Evolutionary conservation across 2,797 vertebrate species (phyloP).

Genomic region (Lepilemur septentrionalis): DNA sequence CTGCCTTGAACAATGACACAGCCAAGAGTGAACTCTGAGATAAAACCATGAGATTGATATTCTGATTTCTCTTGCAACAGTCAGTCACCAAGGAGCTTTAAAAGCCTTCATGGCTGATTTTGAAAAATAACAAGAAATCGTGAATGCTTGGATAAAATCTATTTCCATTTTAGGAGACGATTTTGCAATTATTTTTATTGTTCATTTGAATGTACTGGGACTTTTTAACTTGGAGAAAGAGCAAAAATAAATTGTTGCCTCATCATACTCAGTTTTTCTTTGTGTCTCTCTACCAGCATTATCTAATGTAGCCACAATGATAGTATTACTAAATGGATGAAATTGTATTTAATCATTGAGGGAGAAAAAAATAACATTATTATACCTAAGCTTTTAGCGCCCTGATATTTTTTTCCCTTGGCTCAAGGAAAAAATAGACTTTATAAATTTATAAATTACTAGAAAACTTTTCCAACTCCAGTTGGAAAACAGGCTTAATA

Average conservation of each 20-base stretch:
- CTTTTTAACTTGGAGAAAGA: constrained; percentile 66
- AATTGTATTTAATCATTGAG: constrained; percentile 40
- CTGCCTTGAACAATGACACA: background rate
- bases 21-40: background rate
- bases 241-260: constrained; percentile 59
- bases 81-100: constrained; percentile 34
- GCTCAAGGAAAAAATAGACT: background rate
- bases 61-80: background rate
- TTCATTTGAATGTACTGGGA: constrained; percentile 39
- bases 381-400: constrained; percentile 34
- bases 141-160: constrained; percentile 62
- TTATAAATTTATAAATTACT: constrained; percentile 62
- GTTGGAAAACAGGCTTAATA: constrained; percentile 46
- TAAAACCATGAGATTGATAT: background rate
- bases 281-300: background rate
- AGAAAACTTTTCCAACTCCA: constrained; percentile 16
- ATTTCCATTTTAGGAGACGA: constrained; percentile 66
- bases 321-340: constrained; percentile 17
- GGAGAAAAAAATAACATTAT: constrained; percentile 33
- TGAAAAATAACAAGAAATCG: constrained; percentile 45
- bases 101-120: constrained; percentile 7
- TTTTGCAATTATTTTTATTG: constrained; percentile 69
- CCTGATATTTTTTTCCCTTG: background rate
- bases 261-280: constrained; percentile 45
- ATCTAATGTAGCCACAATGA: constrained; percentile 16